Conservation (phyloP, 2,113 vertebrate species). For the Bos indicus region DNA sequence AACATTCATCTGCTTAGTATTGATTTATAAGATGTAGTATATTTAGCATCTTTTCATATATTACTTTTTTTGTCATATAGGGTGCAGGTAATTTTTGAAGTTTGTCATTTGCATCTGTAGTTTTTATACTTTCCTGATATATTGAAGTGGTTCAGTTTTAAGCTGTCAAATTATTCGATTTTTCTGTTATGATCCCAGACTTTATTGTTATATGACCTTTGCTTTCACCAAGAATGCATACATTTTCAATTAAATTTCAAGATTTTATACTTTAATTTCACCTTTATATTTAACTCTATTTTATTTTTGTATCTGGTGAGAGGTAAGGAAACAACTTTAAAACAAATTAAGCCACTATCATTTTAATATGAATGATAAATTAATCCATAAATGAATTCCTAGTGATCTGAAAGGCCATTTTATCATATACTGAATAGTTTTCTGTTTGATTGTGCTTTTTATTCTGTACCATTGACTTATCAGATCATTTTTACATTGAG, state of each 20-base stretch:
- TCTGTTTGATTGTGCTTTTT: background rate
- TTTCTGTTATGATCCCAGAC: background rate
- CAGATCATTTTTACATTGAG: background rate
- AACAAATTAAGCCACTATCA: background rate
- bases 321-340: background rate
- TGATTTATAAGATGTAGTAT: background rate
- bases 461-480: background rate
- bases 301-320: background rate
- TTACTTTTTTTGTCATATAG: background rate
- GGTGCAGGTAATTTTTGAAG: background rate
- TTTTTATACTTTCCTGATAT: background rate
- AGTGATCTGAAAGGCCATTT: background rate
- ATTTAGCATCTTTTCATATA: background rate
- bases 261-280: constrained; percentile 1
- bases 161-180: background rate
- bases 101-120: background rate
- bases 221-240: background rate
- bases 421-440: background rate
- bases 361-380: background rate
- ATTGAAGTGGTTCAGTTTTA: background rate
- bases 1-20: background rate
- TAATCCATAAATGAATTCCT: background rate
- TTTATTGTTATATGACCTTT: background rate
- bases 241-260: background rate
- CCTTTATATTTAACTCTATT: background rate